Base-by-base conservation (phyloP, 92 coral and sea anemone genomes). In the Palythoa grandis region DNA sequence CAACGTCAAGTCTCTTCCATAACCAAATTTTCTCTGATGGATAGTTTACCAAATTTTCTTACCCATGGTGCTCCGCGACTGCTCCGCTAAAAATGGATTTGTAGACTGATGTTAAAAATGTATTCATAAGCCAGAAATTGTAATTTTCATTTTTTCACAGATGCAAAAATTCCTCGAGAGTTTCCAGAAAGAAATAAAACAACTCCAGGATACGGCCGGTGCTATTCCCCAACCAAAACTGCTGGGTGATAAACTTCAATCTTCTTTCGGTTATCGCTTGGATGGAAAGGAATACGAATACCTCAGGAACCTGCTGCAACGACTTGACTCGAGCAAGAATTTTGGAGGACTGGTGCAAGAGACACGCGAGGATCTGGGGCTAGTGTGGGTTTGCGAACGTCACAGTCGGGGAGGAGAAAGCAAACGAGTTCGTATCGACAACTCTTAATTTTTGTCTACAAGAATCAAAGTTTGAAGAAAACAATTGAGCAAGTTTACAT, bases 281-380 rank as follows among this genome's bases (percentile, higher is more conserved):
- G 89, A 89, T 20, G 92, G 95, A 65, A 84, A 89, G 74, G 77
- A 88, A 52, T 93, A 90, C 79, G 65, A 78, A 0, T 85, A 56
- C 52, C 67, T 93, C 48, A 86, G 89, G 2, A 22, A 88, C 24
- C 29, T 88, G 20, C 83, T 93, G 25, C 73, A 76, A 15, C 53
- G 57, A 40, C 66, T 90, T 16, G 90, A 86, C 60, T 16, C 82
- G 76, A 77, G 72, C 67, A 93, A 93, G 54, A 76, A 73, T 13
- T 93, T 88, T 74, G 95, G 95, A 19, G 93, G 95, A 43, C 70
- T 93, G 88, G 83, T 63, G 43, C 92, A 88, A 84, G 95, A 93
- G 71, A 70, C 78, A 20, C 86, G 92, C 29, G 87, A 90, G 80
- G 95, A 86, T 52, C 68, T 88, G 71, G 95, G 93, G 1, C 87